Evolutionary conservation across 2,113 vertebrate species (phyloP).

Genomic region (Peromyscus polionotus): DNA sequence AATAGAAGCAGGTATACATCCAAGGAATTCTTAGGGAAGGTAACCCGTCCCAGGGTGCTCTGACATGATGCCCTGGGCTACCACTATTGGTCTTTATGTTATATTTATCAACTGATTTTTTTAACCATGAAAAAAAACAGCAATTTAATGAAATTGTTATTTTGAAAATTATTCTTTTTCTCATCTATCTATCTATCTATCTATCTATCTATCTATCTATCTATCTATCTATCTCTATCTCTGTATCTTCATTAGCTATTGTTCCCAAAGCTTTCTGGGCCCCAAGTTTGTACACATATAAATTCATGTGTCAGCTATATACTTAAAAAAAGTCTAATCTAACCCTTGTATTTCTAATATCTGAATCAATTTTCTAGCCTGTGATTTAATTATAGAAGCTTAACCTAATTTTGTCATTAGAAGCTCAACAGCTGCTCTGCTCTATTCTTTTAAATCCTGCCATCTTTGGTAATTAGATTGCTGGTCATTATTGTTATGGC

Average conservation of each 20-base stretch:
- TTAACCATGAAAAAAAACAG: not conserved
- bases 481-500: not conserved
- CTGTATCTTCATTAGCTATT: not conserved
- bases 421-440: not conserved
- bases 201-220: not conserved
- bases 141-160: not conserved
- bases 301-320: not conserved
- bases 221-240: not conserved
- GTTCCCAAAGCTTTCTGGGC: not conserved
- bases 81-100: not conserved
- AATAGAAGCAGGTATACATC: not conserved
- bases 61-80: not conserved
- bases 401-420: slow-evolving; percentile 2
- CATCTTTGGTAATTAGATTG: slow-evolving; percentile 5
- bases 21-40: not conserved
- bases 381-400: slow-evolving; percentile 1
- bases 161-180: not conserved
- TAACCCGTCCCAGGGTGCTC: not conserved
- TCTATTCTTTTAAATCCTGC: not conserved
- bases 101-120: not conserved
- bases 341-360: slow-evolving; percentile 21
- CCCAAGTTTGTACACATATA: not conserved
- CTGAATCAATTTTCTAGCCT: not conserved
- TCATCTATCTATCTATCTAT: not conserved
- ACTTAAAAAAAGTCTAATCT: not conserved